phyloP scores from a whole-genome alignment of 2,113 vertebrate genomes.

The Pelodiscus sinensis region DNA sequence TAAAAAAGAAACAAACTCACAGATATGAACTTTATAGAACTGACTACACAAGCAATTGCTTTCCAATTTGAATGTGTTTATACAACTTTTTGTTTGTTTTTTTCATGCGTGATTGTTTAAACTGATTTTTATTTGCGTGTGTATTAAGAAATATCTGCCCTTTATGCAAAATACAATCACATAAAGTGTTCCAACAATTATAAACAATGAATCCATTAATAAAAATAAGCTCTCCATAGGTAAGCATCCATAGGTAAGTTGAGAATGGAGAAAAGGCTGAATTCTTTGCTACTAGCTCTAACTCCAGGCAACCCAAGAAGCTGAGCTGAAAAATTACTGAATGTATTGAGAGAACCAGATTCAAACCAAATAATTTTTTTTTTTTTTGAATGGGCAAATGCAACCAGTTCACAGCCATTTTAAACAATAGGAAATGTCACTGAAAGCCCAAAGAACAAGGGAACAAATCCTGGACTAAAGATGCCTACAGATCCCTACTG shows the following conservation, averaged over 20 bases:
- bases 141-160: background rate
- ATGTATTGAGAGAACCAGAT: background rate
- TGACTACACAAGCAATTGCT: constrained; percentile 17
- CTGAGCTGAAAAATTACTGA: background rate
- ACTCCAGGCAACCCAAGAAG: background rate
- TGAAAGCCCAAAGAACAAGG: background rate
- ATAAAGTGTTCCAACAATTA: background rate
- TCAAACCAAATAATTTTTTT: background rate
- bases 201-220: background rate
- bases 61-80: background rate
- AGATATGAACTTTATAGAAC: background rate
- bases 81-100: constrained; percentile 20
- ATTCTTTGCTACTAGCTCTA: background rate
- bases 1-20: background rate
- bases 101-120: background rate
- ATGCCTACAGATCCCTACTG: rapidly evolving
- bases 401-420: background rate
- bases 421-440: background rate
- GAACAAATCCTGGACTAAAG: background rate
- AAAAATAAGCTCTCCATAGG: background rate
- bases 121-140: background rate
- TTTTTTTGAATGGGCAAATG: background rate
- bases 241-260: background rate
- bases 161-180: background rate
- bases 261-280: background rate